These are phyloP conservation scores for Phytoseiulus persimilis DNA, from an alignment of 2,888 invertebrate species.

Conservation along the genomic window DNA sequence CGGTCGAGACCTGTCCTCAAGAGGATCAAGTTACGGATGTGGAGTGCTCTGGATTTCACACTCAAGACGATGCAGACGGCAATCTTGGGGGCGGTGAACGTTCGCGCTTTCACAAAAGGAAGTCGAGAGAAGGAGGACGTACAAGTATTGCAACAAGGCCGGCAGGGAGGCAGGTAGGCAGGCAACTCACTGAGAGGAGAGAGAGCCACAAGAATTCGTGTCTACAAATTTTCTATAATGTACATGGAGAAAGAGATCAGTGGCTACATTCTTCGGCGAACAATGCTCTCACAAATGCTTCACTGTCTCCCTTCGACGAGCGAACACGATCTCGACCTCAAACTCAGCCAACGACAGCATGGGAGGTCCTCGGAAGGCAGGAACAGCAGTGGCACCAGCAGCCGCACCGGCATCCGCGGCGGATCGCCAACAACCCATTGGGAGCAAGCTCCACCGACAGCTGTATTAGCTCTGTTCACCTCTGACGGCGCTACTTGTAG, in stretches of 20 bases:
- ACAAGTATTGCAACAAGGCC: neutral
- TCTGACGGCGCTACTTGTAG: neutral
- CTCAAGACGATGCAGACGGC: neutral
- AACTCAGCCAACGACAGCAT: neutral
- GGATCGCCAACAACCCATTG: neutral
- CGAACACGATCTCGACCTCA: neutral
- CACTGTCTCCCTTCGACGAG: neutral
- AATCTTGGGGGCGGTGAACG: neutral
- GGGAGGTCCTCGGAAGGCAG: neutral
- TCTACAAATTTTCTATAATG: conserved; percentile 5
- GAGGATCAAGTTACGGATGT: too few relatives aligned
- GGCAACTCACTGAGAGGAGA: neutral
- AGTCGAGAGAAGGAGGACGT: neutral
- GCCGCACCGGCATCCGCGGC: neutral
- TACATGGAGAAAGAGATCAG: conserved; percentile 5
- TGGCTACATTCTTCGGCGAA: neutral
- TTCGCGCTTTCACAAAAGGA: neutral
- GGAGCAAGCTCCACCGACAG: neutral
- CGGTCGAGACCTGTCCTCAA: too few relatives aligned
- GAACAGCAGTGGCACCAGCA: neutral
- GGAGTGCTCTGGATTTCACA: too few relatives aligned
- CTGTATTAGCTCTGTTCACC: conserved; percentile 5
- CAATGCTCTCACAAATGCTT: neutral
- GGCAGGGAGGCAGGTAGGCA: neutral
- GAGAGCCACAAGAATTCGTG: neutral